Evolutionary conservation across 2,888 invertebrate species (phyloP).

Genomic region (Napeogenes inachia): DNA sequence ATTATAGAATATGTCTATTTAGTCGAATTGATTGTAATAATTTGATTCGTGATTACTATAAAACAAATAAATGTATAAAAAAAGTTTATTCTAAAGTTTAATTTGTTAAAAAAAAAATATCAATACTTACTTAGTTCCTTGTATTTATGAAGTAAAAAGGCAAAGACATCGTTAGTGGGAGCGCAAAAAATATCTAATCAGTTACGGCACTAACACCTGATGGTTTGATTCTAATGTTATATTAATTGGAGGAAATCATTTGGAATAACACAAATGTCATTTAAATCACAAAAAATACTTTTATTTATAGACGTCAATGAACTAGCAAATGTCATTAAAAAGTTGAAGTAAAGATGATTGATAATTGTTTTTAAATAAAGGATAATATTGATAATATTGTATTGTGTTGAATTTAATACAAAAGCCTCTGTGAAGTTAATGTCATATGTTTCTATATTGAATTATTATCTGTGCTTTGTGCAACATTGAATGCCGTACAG

Average conservation of each 20-base stretch:
- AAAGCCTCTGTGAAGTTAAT: too few relatives aligned
- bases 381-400: too few relatives aligned
- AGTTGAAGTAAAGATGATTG: too few relatives aligned
- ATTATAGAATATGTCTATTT: too few relatives aligned
- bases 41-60: too few relatives aligned
- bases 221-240: slow-evolving; percentile 23
- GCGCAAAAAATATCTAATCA: slow-evolving; percentile 26
- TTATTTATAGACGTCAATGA: not conserved
- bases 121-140: not conserved
- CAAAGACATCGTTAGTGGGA: slow-evolving; percentile 17
- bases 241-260: slow-evolving; percentile 24
- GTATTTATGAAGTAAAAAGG: not conserved
- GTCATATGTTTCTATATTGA: not conserved
- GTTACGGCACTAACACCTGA: slow-evolving; percentile 24
- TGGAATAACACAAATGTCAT: not conserved
- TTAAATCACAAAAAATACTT: not conserved
- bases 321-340: too few relatives aligned
- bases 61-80: too few relatives aligned
- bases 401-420: too few relatives aligned
- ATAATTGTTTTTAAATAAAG: too few relatives aligned
- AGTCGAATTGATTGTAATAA: too few relatives aligned
- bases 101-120: not conserved
- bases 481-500: not conserved
- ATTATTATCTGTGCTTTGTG: not conserved
- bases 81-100: too few relatives aligned